Evolutionary conservation across 37 sponge, comb jelly and placozoan species (phyloP), one percentile per base, ranked within the genome.

Genomic region (Diacarnus erythraeanus): DNA sequence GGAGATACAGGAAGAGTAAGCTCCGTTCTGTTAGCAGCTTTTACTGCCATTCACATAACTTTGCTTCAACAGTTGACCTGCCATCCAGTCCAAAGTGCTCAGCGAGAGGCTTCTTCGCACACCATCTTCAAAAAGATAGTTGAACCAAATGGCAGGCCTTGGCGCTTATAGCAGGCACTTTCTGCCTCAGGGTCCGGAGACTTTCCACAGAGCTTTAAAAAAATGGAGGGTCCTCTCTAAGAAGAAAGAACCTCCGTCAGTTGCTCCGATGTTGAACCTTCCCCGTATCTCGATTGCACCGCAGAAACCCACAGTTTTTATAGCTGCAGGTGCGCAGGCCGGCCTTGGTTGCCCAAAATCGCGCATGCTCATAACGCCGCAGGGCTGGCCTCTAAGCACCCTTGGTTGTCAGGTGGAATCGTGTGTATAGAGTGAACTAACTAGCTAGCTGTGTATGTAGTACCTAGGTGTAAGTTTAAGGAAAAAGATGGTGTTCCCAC

Each of bases 181-280:
- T 89, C 94, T 89, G 90, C 91, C 84, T 22, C 64, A 63, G 59
- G 81, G 94, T 93, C 85, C 91, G 94, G 94, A 84, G 94, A 93
- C 94, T 93, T 93, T 89, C 94, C 94, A 69, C 91, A 40, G 90
- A 86, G 94, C 87, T 20, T n/a, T 61, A 64, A 40, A 26, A 35
- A 58, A 38, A 61, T 60, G 54, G 42, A 68, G 63, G 21, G 12
- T 25, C 42, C 42, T 43, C 69, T 15, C 15, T 23, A 9, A 42
- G 26, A 23, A 3, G 2, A 27, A 26, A 37, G 25, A 69, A 56
- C 86, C 59, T 74, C 27, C 86, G 57, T 35, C 44, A 44, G 86
- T 89, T 76, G 81, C 91, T 90, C 86, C 60, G 86, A 89, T 2
- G 67, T 84, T 82, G 84, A 91, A 91, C 82, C 92, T 91, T 86